These are phyloP conservation scores for Macrobrachium rosenbergii DNA, from an alignment of 1,140 invertebrate species.

Conservation along the genomic window DNA sequence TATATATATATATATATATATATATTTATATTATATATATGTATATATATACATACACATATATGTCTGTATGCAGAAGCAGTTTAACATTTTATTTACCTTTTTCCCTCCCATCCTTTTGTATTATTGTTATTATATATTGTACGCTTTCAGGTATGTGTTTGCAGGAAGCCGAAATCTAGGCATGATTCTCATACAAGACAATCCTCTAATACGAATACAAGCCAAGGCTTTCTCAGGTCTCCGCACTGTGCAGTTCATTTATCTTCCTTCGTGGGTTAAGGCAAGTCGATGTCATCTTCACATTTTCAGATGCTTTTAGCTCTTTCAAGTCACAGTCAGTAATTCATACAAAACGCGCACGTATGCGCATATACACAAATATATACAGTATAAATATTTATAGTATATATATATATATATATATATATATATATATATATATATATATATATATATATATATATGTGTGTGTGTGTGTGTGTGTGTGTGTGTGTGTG, in stretches of 20 bases:
- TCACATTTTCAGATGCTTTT: background rate
- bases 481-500: no score
- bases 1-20: conserved; percentile 8
- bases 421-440: no score
- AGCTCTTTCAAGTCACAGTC: no score
- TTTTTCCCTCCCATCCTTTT: background rate
- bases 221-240: conserved; percentile 60
- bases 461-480: no score
- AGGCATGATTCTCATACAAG: conserved; percentile 61
- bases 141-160: conserved; percentile 49
- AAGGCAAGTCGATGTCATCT: conserved; percentile 41
- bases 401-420: background rate
- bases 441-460: no score
- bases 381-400: background rate
- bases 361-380: no score
- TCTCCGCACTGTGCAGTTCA: conserved; percentile 59
- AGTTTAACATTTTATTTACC: no score
- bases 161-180: conserved; percentile 63
- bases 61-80: background rate
- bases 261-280: conserved; percentile 65
- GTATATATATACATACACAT: background rate
- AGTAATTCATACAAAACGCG: background rate
- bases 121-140: background rate
- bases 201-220: conserved; percentile 54
- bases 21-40: background rate